A percentile compares a stretch with the other conserved stretches of the same genome.
Conservation (phyloP, 2,888 invertebrate species). For the Xestia sexstrigata region DNA sequence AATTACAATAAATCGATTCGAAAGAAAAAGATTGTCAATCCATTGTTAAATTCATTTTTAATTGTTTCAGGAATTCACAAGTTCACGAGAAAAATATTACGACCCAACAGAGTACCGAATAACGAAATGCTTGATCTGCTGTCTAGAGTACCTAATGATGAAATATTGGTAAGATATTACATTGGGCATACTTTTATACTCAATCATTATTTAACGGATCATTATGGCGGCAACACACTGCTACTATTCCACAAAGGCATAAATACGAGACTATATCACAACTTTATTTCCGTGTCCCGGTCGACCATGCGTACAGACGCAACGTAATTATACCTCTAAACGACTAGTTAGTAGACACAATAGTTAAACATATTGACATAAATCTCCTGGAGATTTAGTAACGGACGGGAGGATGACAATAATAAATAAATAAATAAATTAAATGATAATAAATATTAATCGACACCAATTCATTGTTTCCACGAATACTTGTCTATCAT, state of each 20-base stretch:
- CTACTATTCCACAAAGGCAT: background rate
- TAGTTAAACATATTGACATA: too few species aligned
- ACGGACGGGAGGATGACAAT: too few species aligned
- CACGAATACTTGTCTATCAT: background rate
- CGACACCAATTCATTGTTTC: background rate
- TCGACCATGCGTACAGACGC: too few species aligned
- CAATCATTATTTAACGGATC: background rate
- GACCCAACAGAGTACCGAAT: conserved; percentile 98
- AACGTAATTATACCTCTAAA: too few species aligned
- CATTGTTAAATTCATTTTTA: conserved; percentile 10
- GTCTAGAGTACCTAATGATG: conserved; percentile 98
- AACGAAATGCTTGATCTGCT: conserved; percentile 98
- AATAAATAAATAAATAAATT: too few species aligned
- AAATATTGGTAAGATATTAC: conserved; percentile 93
- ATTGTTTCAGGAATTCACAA: conserved; percentile 93
- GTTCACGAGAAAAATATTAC: conserved; percentile 96
- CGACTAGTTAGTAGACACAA: too few species aligned
- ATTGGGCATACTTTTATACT: background rate
- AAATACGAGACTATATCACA: background rate
- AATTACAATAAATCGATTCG: conserved; percentile 4
- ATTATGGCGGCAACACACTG: too few species aligned
- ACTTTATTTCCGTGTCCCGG: background rate
- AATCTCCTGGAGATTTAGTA: too few species aligned
- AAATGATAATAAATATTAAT: background rate
- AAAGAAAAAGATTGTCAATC: background rate